Base-by-base conservation (phyloP, 2,113 vertebrate genomes). In the Numida meleagris region DNA sequence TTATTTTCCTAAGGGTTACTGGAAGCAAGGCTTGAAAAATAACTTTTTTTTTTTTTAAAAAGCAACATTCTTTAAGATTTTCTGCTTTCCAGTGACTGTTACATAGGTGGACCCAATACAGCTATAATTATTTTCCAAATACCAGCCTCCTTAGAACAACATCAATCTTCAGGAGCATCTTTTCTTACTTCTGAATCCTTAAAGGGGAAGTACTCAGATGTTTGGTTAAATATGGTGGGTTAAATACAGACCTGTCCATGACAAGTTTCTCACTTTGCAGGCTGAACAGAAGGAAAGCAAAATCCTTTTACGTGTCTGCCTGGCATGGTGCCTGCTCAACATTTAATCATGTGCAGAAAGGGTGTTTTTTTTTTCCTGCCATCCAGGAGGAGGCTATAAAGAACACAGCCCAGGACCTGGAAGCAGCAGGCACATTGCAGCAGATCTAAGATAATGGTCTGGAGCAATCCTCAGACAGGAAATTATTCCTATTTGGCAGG, bases 11-110 rank as follows among this genome's bases (percentile, higher is more conserved):
- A 51, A 59, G 63, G 42, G 70, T 6, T 31, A 67, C 12, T 40
- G n/a, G 72, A 80, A 94, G 61, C 19, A 53, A 27, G 15, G 75
- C 82, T 36, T 53, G 31, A 79, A 94, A 95, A 40, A 48, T 21
- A 25, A 48, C 14, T 67, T 58, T 45, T 62, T 50, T 33, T 55
- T 72, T 16, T 61, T 76, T 63, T 63, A 65, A 59, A 50, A 58
- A 10, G 20, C 33, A 16, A 48, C 20, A 7, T 9, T 36, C 23
- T 11, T 84, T 59, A 42, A 67, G 45, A 50, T 2, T 75, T 36
- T 50, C 43, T 57, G 33, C 43, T 85, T 85, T 75, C 71, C 38
- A 51, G 42, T 50, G 33, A 55, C 45, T 53, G 33, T 48, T 67
- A 33, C 36, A 57, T 7, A 24, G 36, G 15, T 9, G 46, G 40